Evolutionary conservation across 2,888 invertebrate genomes (phyloP), one percentile per base, ranked within the genome.

Genomic region (Catocala sponsa): DNA sequence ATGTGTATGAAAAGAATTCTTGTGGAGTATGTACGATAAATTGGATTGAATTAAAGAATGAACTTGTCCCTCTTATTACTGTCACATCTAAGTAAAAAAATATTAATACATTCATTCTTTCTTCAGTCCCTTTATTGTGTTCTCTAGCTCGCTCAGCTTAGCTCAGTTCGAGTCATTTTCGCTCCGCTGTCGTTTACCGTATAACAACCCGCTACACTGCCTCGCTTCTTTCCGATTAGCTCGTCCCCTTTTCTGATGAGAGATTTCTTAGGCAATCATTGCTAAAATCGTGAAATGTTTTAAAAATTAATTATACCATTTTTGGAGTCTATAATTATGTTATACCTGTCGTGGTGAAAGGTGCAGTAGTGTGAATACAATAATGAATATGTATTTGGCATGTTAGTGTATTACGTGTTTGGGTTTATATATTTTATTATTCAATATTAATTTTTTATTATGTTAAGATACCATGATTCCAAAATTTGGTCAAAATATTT

Each of bases 351-450:
- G 0, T 13, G 0, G 41, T 52, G 51, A 61, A 47, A n/a, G 52
- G 25, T 49, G 59, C 48, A 35, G 48, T 71, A 59, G 32, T 65
- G 58, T 59, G 61, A 69, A 62, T 69, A 44, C 5, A 55, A 33
- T 11, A 6, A 10, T 43, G 5, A 43, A 43, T 43, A 43, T 11
- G 43, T 43, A 38, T 38, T 38, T 38, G 6, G 35, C 9, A 38
- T 38, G 35, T 38, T 38, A 2, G 35, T 38, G 1, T 38, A 12
- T 9, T 9, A 25, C 1, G n/a, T 55, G 15, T 55, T 12, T 33
- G 12, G 47, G 13, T n/a, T n/a, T 33, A 12, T 50, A 7, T 50
- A 38, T 50, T 55, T 44, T 47, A 11, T 15, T 47, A 54, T 59
- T 53, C 44, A 48, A 33, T 54, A 58, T 49, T 41, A 9, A 15